Percentiles rank a stretch among this genome's conserved stretches.
Evolutionary conservation across 2,797 vertebrate species (phyloP).

Genomic region (Oreochromis mossambicus): DNA sequence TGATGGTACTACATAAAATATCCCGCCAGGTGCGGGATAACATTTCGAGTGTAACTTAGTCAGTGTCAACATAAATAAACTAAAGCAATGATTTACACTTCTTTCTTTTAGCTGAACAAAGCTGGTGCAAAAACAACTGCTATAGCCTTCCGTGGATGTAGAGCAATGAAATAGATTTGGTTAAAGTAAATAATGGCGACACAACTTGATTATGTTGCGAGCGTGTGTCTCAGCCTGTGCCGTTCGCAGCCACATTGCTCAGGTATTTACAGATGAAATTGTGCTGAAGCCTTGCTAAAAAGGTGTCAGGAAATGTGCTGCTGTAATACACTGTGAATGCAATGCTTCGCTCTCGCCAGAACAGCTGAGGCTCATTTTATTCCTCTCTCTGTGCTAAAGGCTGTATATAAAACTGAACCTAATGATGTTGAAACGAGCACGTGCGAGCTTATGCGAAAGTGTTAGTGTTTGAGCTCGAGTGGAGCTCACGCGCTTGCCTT

Average conservation of each 20-base stretch:
- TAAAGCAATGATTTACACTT: background rate
- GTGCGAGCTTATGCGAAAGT: background rate
- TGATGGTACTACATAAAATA: background rate
- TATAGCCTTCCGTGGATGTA: background rate
- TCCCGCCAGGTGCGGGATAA: background rate
- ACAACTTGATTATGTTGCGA: background rate
- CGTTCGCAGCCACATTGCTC: background rate
- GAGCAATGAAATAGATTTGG: background rate
- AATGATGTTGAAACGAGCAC: slow-evolving; percentile 21
- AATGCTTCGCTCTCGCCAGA: background rate
- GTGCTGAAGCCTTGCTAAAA: background rate
- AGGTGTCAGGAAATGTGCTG: background rate
- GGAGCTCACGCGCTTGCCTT: background rate
- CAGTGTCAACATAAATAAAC: background rate
- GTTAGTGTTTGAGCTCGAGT: background rate
- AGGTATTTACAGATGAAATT: background rate
- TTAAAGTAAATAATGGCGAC: background rate
- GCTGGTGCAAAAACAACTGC: background rate
- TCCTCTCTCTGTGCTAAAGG: background rate
- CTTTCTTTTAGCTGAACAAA: background rate
- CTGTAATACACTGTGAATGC: background rate
- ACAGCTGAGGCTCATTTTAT: background rate
- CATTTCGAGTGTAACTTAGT: background rate
- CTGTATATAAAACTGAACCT: slow-evolving; percentile 3
- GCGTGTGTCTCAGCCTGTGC: background rate